phyloP scores from a whole-genome alignment of 2,888 invertebrate species.

The Leucozona laternaria region DNA sequence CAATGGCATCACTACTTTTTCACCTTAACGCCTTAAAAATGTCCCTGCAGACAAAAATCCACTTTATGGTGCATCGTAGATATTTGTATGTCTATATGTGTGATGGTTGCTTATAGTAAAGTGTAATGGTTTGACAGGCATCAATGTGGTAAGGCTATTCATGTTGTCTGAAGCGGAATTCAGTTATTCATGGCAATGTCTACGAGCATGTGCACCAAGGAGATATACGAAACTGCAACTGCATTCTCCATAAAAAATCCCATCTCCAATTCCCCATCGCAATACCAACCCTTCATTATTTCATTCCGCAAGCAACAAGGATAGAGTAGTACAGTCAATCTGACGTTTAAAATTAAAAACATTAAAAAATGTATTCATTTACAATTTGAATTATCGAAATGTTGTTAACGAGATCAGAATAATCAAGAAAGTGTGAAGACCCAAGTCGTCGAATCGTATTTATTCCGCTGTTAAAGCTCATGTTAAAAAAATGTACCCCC shows the following conservation, averaged over 20 bases:
- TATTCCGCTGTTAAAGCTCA: no score
- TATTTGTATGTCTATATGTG: background rate
- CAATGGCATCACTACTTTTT: background rate
- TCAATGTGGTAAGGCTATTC: conserved; percentile 17
- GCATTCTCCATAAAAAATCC: conserved; percentile 41
- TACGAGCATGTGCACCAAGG: conserved; percentile 57
- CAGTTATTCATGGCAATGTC: conserved; percentile 59
- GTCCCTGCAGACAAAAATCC: background rate
- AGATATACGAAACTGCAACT: conserved; percentile 60
- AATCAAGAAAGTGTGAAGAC: no score
- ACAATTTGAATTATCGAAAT: no score
- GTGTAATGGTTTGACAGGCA: conserved; percentile 8
- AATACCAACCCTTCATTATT: conserved; percentile 20
- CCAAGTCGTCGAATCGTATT: no score
- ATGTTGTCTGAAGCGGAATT: conserved; percentile 62
- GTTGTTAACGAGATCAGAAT: no score
- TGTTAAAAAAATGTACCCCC: no score
- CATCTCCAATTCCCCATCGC: background rate
- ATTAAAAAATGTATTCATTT: no score
- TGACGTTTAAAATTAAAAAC: no score
- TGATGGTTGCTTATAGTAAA: background rate
- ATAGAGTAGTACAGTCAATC: background rate
- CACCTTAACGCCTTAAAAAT: background rate
- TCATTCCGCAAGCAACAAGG: background rate
- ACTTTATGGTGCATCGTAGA: background rate